Conservation (phyloP, 2,888 invertebrate genomes). For the Pandemis heparana region DNA sequence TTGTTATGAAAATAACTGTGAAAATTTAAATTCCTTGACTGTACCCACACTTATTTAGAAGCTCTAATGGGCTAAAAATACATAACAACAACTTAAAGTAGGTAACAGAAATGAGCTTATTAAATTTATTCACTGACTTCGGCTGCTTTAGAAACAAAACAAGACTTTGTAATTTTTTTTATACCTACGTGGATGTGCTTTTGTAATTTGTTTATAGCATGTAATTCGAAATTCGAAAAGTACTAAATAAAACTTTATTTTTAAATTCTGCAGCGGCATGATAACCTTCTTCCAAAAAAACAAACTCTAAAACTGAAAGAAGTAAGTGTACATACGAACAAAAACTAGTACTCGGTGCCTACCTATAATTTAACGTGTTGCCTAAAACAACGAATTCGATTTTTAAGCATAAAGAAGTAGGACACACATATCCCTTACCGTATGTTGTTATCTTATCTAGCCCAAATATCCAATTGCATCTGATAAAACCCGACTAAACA, state of each 20-base stretch:
- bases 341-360: background rate
- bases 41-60: too few relatives aligned
- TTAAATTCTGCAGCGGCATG: too few relatives aligned
- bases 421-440: slow-evolving; percentile 13
- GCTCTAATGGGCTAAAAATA: too few relatives aligned
- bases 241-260: too few relatives aligned
- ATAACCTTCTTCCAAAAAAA: background rate
- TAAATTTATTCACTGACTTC: too few relatives aligned
- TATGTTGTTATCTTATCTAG: slow-evolving; percentile 52
- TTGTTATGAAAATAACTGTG: background rate
- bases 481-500: slow-evolving; percentile 11
- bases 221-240: too few relatives aligned
- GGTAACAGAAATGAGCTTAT: background rate
- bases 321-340: background rate
- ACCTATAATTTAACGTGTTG: background rate
- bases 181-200: too few relatives aligned
- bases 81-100: too few relatives aligned
- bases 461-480: slow-evolving; percentile 54
- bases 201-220: too few relatives aligned
- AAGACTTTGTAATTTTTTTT: too few relatives aligned
- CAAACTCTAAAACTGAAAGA: background rate
- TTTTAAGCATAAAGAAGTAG: slow-evolving; percentile 13
- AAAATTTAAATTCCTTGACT: background rate
- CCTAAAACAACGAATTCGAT: background rate
- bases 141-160: too few relatives aligned